Conservation (phyloP, 2,888 invertebrate species). For the Harpagoxenus sublaevis region DNA sequence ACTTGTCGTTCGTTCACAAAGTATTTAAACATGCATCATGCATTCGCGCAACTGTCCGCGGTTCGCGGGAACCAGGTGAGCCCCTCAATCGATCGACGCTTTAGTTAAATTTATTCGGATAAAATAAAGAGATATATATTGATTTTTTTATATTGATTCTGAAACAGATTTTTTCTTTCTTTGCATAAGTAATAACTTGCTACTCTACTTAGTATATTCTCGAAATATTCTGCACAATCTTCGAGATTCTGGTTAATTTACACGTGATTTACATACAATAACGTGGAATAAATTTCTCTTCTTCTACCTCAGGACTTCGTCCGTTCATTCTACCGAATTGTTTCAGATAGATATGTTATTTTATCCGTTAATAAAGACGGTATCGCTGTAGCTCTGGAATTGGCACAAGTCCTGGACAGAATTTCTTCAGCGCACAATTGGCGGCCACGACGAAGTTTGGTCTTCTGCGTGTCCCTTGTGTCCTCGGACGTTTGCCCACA, state of each 20-base stretch:
- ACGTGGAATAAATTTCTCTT: background rate
- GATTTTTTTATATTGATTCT: background rate
- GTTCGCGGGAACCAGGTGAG: conserved; percentile 75
- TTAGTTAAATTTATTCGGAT: conserved; percentile 2
- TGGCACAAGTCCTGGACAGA: conserved; percentile 77
- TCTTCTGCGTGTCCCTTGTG: conserved; percentile 80
- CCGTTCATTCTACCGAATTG: conserved; percentile 1
- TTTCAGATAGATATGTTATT: conserved; percentile 82
- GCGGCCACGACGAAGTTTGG: conserved; percentile 81
- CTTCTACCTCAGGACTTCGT: background rate
- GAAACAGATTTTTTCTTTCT: background rate
- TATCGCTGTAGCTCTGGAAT: conserved; percentile 75
- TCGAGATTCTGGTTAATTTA: background rate
- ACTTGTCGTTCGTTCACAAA: conserved; percentile 64
- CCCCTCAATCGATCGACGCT: background rate
- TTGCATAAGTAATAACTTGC: background rate
- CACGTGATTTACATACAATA: background rate
- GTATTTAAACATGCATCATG: conserved; percentile 64
- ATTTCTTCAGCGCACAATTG: conserved; percentile 76
- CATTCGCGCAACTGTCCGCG: conserved; percentile 69
- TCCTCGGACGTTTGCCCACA: conserved; percentile 76
- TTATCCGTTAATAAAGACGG: conserved; percentile 80
- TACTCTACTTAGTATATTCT: background rate
- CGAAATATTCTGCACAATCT: background rate
- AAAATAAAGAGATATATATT: background rate